Evolutionary conservation across 2,888 invertebrate species (phyloP).

Genomic region (Phortica okadai): DNA sequence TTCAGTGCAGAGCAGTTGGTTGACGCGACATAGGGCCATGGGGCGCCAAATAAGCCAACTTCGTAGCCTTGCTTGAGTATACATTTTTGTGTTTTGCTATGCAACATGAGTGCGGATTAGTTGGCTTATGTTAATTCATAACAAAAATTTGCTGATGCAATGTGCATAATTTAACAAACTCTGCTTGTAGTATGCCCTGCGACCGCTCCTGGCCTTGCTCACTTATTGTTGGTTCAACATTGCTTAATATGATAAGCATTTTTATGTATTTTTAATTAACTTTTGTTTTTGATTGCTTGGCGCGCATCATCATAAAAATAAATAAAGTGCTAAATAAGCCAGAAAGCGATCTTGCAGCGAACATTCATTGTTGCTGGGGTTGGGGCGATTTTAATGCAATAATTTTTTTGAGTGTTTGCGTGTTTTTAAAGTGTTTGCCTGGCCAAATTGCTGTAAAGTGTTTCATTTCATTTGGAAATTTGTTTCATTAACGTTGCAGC

Average conservation of each 20-base stretch:
- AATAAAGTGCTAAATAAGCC: conserved; percentile 21
- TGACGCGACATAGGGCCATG: background rate
- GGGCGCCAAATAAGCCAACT: background rate
- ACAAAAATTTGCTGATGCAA: too few relatives aligned
- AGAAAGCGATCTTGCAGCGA: background rate
- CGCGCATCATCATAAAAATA: conserved; percentile 27
- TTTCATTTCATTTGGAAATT: background rate
- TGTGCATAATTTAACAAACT: too few relatives aligned
- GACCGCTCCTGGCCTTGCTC: background rate
- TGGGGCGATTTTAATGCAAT: background rate
- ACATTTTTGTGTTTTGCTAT: too few relatives aligned
- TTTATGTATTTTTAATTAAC: conserved; percentile 69
- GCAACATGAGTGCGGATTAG: too few relatives aligned
- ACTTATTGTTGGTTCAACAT: background rate
- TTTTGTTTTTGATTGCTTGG: conserved; percentile 46
- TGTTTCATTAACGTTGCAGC: background rate
- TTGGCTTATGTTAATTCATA: too few relatives aligned
- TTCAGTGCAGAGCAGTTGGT: conserved; percentile 35
- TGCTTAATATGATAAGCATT: conserved; percentile 48
- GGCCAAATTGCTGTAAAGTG: background rate
- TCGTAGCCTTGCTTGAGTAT: too few relatives aligned
- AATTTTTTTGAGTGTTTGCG: background rate
- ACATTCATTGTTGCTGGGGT: background rate
- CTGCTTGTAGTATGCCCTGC: too few relatives aligned
- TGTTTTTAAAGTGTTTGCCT: background rate